phyloP scores from a whole-genome alignment of 2,797 vertebrate genomes.

The Enteromius mattozi region DNA sequence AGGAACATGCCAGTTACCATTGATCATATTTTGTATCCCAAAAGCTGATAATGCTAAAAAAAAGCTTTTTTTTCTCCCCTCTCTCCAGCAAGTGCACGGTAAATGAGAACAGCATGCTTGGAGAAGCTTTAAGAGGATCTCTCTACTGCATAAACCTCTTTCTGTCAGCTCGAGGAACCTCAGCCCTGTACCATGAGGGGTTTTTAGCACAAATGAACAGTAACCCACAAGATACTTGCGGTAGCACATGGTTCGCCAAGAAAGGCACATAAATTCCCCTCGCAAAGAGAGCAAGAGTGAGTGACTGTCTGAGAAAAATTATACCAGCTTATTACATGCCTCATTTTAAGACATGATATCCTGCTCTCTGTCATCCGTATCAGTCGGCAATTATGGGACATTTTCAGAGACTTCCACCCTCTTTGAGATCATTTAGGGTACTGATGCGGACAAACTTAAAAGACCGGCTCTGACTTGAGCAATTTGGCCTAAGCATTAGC shows the following conservation, averaged over 20 bases:
- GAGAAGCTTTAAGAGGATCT: slow-evolving; percentile 7
- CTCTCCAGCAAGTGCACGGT: background rate
- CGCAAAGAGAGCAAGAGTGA: slow-evolving; percentile 59
- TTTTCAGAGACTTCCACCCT: slow-evolving; percentile 68
- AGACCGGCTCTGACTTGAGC: slow-evolving; percentile 67
- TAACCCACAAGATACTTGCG: slow-evolving; percentile 59
- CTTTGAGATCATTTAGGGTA: slow-evolving; percentile 71
- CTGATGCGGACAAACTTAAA: slow-evolving; percentile 74
- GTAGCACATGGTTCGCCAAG: slow-evolving; percentile 64
- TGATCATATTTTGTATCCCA: background rate
- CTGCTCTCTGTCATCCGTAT: slow-evolving; percentile 70
- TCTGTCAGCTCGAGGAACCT: slow-evolving; percentile 28
- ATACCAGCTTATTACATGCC: slow-evolving; percentile 74
- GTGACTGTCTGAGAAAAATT: slow-evolving; percentile 62
- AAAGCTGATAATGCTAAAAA: background rate
- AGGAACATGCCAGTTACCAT: background rate
- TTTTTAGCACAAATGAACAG: slow-evolving; percentile 21
- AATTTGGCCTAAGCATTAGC: slow-evolving; percentile 68
- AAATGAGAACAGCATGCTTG: background rate
- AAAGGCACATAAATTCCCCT: slow-evolving; percentile 69
- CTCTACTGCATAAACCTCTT: slow-evolving; percentile 20
- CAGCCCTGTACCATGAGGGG: slow-evolving; percentile 1
- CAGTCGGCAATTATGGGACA: slow-evolving; percentile 74
- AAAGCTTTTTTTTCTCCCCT: background rate
- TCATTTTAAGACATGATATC: slow-evolving; percentile 73